These are phyloP conservation scores for Paratrypauchen microcephalus DNA, from an alignment of 2,797 vertebrate species.

Conservation along the genomic window DNA sequence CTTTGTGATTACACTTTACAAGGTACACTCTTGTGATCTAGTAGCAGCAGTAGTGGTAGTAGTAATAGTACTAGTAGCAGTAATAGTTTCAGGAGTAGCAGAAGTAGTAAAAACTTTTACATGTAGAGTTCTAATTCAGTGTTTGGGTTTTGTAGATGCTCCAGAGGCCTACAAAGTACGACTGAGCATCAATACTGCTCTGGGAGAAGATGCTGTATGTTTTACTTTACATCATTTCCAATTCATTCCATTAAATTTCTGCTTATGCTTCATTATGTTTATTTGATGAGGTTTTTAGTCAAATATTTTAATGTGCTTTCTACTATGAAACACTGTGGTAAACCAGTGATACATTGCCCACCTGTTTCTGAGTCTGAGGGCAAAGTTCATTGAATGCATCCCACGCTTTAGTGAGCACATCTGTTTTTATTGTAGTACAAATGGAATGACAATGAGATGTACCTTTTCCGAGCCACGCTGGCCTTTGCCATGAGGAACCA, in stretches of 20 bases:
- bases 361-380: slow-evolving; percentile 11
- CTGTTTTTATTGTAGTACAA: slow-evolving; percentile 79
- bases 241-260: not conserved
- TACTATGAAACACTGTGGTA: not conserved
- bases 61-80: no score
- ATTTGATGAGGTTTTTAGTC: no score
- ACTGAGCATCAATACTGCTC: slow-evolving; percentile 87
- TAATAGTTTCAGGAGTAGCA: not conserved
- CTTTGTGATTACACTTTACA: not conserved
- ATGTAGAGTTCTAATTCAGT: not conserved
- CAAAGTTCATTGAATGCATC: slow-evolving; percentile 26
- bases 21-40: not conserved
- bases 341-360: not conserved
- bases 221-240: not conserved
- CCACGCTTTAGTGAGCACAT: slow-evolving; percentile 5
- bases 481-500: slow-evolving; percentile 88
- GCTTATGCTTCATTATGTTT: no score
- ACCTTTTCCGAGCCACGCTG: slow-evolving; percentile 88
- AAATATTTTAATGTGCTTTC: not conserved
- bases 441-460: slow-evolving; percentile 89
- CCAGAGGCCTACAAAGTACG: slow-evolving; percentile 86
- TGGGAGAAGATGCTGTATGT: slow-evolving; percentile 91
- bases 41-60: not conserved
- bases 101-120: not conserved
- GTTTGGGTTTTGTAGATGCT: slow-evolving; percentile 46